These are phyloP conservation scores for Zenarchopterus dispar DNA, from an alignment of 2,797 vertebrate species.

Conservation along the genomic window DNA sequence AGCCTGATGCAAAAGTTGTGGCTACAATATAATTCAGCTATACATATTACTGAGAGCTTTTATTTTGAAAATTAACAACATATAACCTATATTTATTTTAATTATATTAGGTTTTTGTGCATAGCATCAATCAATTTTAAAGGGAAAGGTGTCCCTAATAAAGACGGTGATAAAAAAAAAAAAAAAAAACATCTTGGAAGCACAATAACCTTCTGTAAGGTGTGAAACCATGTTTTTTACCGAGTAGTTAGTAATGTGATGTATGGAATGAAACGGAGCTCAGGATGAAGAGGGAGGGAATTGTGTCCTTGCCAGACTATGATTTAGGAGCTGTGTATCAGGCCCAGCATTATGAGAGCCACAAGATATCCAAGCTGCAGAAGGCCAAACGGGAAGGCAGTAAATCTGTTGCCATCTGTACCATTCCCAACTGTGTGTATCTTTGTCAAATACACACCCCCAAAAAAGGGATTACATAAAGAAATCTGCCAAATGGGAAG, in stretches of 20 bases:
- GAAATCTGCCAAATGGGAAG: conserved; percentile 76
- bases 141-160: neutral
- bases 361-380: conserved; percentile 70
- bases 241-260: conserved; percentile 55
- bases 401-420: conserved; percentile 84
- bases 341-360: conserved; percentile 73
- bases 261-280: conserved; percentile 52
- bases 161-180: conserved; percentile 26
- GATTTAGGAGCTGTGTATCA: conserved; percentile 81
- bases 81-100: neutral
- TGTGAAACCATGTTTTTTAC: conserved; percentile 65
- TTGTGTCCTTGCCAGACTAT: conserved; percentile 69
- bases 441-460: conserved; percentile 76
- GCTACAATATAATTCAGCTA: neutral
- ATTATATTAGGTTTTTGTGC: neutral
- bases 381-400: conserved; percentile 75
- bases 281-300: conserved; percentile 51
- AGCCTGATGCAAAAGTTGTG: neutral
- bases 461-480: conserved; percentile 72
- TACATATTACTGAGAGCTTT: too few species aligned
- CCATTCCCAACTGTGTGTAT: conserved; percentile 78
- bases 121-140: neutral
- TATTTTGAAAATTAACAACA: too few species aligned
- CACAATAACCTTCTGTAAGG: conserved; percentile 41
- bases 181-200: conserved; percentile 15